These are phyloP conservation scores for Neomorphus geoffroyi DNA, from an alignment of 2,797 vertebrate genomes.

Conservation along the genomic window DNA sequence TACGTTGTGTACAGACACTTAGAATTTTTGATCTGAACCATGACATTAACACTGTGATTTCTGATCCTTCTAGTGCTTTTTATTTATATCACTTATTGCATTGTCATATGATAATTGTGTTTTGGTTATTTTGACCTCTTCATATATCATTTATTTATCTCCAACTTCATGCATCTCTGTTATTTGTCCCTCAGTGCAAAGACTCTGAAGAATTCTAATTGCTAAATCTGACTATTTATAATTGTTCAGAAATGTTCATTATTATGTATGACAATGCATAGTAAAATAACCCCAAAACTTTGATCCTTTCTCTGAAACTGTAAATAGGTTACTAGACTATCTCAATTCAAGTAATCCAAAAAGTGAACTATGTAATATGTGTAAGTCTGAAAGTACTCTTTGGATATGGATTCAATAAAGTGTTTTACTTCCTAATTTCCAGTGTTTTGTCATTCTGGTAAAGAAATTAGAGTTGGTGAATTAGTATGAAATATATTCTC, in stretches of 20 bases:
- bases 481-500: constrained; percentile 1
- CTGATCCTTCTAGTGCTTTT: neutral
- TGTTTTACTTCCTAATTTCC: constrained; percentile 23
- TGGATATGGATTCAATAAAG: neutral
- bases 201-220: neutral
- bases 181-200: neutral
- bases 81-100: neutral
- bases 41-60: neutral
- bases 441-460: neutral
- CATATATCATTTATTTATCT: neutral
- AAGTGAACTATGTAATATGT: neutral
- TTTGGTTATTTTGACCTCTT: neutral
- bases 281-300: accelerated
- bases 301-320: neutral
- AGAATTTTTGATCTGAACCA: neutral
- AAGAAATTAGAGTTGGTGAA: constrained; percentile 14
- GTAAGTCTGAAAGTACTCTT: neutral
- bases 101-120: neutral
- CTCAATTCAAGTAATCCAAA: neutral
- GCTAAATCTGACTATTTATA: neutral
- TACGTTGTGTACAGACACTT: neutral
- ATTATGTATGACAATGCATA: neutral
- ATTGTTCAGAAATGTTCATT: neutral
- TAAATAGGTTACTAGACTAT: neutral
- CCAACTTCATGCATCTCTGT: neutral